Base-by-base conservation (phyloP, 2,113 vertebrate genomes). In the Rattus rattus region DNA sequence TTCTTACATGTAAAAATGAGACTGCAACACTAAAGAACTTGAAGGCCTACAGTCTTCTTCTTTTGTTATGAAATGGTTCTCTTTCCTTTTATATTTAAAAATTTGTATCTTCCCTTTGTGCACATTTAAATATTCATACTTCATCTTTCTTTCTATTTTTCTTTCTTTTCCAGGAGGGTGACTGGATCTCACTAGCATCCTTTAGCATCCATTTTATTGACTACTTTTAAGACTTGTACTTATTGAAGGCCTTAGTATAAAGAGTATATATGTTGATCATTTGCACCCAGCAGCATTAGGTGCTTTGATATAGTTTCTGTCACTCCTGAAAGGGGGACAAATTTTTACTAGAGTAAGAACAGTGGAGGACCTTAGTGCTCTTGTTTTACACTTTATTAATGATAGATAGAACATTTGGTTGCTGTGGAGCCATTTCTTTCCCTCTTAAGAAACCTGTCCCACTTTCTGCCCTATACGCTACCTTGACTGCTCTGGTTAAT, bases 341-440 rank as follows among this genome's bases (percentile, higher is more conserved):
- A 70, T 33, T 93, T 84, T 72, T 87, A 26, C 70, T 94, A 94
- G 59, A 86, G 52, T 91, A 86, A 85, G 4, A 8, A 19, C 8
- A 81, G 70, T 59, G 5, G 19, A 20, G 70, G 90, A 90, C 96
- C 43, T 52, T 95, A 67, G 49, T 94, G 2, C 79, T 95, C 56
- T 96, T 97, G 93, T 88, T 92, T 92, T 92, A 94, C 0, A 90
- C 43, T 91, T 95, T 72, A 61, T 94, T 92, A 92, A 85, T 94
- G 33, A 88, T 33, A 56, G 39, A 94, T 33, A 61, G 39, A 97
- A 87, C 39, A 92, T 84, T 85, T 33, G 22, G n/a, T 77, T 92
- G 49, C n/a, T 95, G 73, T 88, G 61, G n/a, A 73, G 47, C 72
- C 16, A 81, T 36, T 85, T 93, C 30, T 76, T 95, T 90, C 87